A percentile compares a stretch with the other conserved stretches of the same genome.
phyloP scores from a whole-genome alignment of 2,113 vertebrate species.

The Tenrec ecaudatus region DNA sequence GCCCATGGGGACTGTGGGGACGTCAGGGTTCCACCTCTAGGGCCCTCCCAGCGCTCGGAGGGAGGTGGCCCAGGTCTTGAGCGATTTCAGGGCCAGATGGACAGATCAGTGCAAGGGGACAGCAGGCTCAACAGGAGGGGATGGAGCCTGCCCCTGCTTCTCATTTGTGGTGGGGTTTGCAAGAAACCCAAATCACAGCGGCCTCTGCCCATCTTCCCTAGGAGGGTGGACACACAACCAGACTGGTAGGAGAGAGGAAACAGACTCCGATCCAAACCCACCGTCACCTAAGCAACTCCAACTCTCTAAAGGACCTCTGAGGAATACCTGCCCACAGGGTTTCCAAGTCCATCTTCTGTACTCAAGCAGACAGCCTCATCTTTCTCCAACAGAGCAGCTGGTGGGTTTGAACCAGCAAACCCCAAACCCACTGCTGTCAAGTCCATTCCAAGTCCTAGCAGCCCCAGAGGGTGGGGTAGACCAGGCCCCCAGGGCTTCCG shows the following conservation, averaged over 20 bases:
- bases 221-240: background rate
- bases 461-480: too few relatives aligned
- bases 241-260: background rate
- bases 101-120: too few relatives aligned
- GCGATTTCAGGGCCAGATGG: background rate
- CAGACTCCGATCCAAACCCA: background rate
- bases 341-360: background rate
- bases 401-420: too few relatives aligned
- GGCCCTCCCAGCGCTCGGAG: fast-evolving
- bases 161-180: background rate
- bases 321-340: too few relatives aligned
- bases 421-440: too few relatives aligned
- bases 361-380: too few relatives aligned
- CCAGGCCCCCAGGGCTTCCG: too few relatives aligned
- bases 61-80: background rate
- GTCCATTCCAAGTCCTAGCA: too few relatives aligned
- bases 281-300: too few relatives aligned
- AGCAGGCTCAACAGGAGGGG: background rate
- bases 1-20: background rate
- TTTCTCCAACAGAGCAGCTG: too few relatives aligned
- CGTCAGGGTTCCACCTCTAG: slow-evolving; percentile 14
- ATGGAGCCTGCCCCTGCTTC: background rate
- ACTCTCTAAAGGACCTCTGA: too few relatives aligned
- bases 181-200: background rate
- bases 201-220: background rate